Percentiles rank a stretch among this genome's conserved stretches.
These are phyloP conservation scores for Empis livida DNA, from an alignment of 2,888 invertebrate species.

Conservation along the genomic window DNA sequence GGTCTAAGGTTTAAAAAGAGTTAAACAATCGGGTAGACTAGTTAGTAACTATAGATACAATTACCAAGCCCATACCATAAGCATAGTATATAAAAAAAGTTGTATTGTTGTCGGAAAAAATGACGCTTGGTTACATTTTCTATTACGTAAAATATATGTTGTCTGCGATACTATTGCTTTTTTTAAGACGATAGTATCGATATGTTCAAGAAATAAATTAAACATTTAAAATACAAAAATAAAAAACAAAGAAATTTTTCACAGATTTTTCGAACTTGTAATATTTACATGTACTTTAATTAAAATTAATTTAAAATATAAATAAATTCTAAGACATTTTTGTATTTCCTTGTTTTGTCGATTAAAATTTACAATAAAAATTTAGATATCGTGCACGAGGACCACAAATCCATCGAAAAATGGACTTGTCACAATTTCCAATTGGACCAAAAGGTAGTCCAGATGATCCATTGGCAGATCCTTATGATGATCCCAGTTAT, in stretches of 20 bases:
- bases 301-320: too few species aligned
- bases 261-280: too few species aligned
- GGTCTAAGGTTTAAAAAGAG: slow-evolving; percentile 2
- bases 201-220: too few species aligned
- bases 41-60: too few species aligned
- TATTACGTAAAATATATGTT: not conserved
- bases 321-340: too few species aligned
- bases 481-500: slow-evolving; percentile 65
- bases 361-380: not conserved
- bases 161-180: too few species aligned
- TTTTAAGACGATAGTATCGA: too few species aligned
- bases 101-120: not conserved
- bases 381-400: slow-evolving; percentile 57
- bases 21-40: too few species aligned
- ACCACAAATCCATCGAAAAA: slow-evolving; percentile 58
- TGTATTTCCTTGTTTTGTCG: too few species aligned
- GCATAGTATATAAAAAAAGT: not conserved
- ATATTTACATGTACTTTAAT: not conserved
- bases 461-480: slow-evolving; percentile 62
- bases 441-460: slow-evolving; percentile 51
- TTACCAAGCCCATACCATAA: not conserved
- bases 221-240: too few species aligned
- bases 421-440: slow-evolving; percentile 55
- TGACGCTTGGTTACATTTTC: too few species aligned
- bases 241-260: too few species aligned